Evolutionary conservation across 2,113 vertebrate genomes (phyloP).

Genomic region (Gallinago jamesoni): DNA sequence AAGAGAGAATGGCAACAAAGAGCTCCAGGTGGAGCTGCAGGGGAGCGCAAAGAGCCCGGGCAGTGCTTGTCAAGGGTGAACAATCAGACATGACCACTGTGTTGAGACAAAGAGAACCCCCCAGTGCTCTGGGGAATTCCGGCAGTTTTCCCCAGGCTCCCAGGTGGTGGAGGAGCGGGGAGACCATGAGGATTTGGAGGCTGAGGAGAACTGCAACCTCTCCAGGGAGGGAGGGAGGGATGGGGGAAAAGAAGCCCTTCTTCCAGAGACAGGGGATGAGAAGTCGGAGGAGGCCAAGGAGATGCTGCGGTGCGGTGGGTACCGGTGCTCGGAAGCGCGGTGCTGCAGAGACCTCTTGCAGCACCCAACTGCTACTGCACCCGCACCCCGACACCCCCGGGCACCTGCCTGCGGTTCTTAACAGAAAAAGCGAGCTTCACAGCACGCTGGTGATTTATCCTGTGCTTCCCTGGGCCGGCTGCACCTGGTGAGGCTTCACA

Average conservation of each 20-base stretch:
- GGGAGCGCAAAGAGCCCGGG: not conserved
- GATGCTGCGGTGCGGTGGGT: not conserved
- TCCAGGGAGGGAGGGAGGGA: not conserved
- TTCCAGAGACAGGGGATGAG: not conserved
- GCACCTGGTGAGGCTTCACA: not conserved
- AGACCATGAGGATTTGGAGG: not conserved
- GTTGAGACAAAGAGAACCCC: fast-evolving
- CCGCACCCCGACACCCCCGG: fast-evolving
- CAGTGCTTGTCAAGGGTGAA: fast-evolving
- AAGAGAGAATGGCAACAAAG: not conserved
- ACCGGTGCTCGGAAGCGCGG: fast-evolving
- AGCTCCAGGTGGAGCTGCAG: not conserved
- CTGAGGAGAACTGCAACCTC: not conserved
- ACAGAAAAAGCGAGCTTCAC: fast-evolving
- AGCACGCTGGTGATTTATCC: not conserved
- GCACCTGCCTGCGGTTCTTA: fast-evolving
- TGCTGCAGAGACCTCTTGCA: constrained; percentile 63
- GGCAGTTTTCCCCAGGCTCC: not conserved
- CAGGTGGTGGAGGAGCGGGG: not conserved
- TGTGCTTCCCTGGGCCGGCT: not conserved
- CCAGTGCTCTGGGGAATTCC: not conserved
- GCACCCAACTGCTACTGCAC: constrained; percentile 27
- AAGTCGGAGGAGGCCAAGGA: fast-evolving
- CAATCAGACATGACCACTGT: fast-evolving
- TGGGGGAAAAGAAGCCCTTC: fast-evolving